Base-by-base conservation (phyloP, 2,797 vertebrate species). In the Eulemur rubriventer region DNA sequence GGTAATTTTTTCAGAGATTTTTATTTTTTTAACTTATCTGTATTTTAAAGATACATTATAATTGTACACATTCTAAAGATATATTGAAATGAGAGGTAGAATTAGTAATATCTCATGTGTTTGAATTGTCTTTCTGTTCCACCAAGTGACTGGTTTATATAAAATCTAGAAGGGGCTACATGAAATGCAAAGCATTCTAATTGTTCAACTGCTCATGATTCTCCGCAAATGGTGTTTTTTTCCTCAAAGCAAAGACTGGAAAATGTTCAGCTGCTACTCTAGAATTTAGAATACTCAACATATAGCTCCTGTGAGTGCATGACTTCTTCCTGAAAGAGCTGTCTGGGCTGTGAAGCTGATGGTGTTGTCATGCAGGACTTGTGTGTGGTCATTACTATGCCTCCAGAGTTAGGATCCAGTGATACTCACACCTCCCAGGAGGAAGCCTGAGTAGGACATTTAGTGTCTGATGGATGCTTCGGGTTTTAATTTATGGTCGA, bases 401-500 rank as follows among this genome's bases (percentile, higher is more conserved):
- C 1, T 17, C 2, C 41, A 30, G n/a, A 43, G 6, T 46, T 63
- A 9, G 10, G 28, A 52, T 59, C 9, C 48, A 80, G 69, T 10
- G 33, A 13, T 1, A 30, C 73, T 59, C 35, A 6, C 28, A 1
- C 2, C 73, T 3, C 22, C n/a, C 28, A 4, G 13, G 20, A 91
- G 28, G 30, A 88, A 91, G 24, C 17, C 33, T 78, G 43, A 88
- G 46, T 55, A 33, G 55, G 43, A 83, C n/a, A 55, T 93, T 93
- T 79, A 41, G 16, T 50, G 46, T 43, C 65, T 38, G 50, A 84
- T 35, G 28, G 18, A 78, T 82, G 65, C 59, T 81, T 17, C 11
- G 69, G 20, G n/a, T 41, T 92, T 97, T 78, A 67, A 55, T 96
- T 97, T 94, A 93, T 81, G 75, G 87, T 73, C 20, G 6, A 80